phyloP scores from a whole-genome alignment of 2,797 vertebrate species.

The Urosaurus nigricauda region DNA sequence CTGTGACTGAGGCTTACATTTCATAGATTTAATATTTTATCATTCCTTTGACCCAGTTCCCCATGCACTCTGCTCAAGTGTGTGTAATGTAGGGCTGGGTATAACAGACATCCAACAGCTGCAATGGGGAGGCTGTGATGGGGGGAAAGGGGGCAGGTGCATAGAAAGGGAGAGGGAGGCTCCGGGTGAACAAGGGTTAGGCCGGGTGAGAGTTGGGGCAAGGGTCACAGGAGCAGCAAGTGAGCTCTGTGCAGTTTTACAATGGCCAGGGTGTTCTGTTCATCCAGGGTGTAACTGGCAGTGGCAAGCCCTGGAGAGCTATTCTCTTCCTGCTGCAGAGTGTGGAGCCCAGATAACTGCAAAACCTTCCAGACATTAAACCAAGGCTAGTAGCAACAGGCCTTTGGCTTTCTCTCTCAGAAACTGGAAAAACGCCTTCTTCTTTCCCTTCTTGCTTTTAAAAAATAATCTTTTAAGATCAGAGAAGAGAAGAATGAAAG shows the following conservation, averaged over 20 bases:
- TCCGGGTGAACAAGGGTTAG: constrained; percentile 49
- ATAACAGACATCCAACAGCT: constrained; percentile 55
- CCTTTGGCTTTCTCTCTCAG: constrained; percentile 40
- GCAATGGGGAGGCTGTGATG: neutral
- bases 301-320: neutral
- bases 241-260: neutral
- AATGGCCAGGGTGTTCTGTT: neutral
- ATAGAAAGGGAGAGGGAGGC: constrained; percentile 44
- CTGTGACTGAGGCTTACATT: constrained; percentile 48
- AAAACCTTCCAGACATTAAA: constrained; percentile 31
- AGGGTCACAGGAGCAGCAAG: constrained; percentile 45
- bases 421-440: constrained; percentile 71
- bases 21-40: constrained; percentile 48
- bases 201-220: constrained; percentile 51
- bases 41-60: neutral
- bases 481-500: neutral
- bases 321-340: constrained; percentile 31
- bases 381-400: constrained; percentile 70
- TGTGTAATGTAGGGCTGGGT: constrained; percentile 25
- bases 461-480: constrained; percentile 8
- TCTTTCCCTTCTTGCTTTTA: constrained; percentile 64
- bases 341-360: neutral
- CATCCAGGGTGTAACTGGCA: neutral
- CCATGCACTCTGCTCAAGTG: neutral
- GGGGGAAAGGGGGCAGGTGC: constrained; percentile 56